phyloP scores from a whole-genome alignment of 2,888 invertebrate species.

The Toxonevra muliebris region DNA sequence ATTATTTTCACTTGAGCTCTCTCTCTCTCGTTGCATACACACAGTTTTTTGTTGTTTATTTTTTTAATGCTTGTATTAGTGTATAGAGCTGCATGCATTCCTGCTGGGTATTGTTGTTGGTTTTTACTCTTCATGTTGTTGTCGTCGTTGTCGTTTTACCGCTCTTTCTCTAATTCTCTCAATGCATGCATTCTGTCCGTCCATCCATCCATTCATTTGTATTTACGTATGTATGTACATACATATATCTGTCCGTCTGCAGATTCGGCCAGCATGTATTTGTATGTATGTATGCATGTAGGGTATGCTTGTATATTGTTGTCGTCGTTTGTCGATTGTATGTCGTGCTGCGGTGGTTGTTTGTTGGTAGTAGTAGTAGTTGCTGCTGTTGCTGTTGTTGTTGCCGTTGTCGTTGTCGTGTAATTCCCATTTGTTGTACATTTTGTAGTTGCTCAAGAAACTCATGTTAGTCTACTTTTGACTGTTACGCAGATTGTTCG shows the following conservation, averaged over 20 bases:
- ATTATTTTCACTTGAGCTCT: constrained; percentile 29
- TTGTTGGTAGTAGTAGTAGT: constrained; percentile 31
- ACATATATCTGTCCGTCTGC: too few relatives aligned
- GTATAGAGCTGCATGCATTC: neutral
- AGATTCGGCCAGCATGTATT: neutral
- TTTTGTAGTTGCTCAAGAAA: constrained; percentile 64
- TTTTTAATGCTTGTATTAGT: neutral
- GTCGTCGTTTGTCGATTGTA: constrained; percentile 29
- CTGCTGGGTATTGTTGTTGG: neutral
- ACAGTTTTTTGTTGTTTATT: neutral
- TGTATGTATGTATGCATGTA: constrained; percentile 21
- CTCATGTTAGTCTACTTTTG: constrained; percentile 66
- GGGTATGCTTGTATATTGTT: constrained; percentile 32
- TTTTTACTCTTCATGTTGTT: too few relatives aligned
- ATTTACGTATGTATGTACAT: neutral
- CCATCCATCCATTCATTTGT: too few relatives aligned
- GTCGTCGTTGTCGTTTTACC: too few relatives aligned
- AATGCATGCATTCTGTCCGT: too few relatives aligned
- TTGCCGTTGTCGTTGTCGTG: constrained; percentile 55
- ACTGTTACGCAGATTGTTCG: constrained; percentile 65
- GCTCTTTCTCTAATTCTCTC: too few relatives aligned
- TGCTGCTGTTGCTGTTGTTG: constrained; percentile 29
- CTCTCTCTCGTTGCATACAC: constrained; percentile 25
- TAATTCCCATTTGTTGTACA: constrained; percentile 64
- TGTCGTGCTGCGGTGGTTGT: constrained; percentile 23